Percentiles rank a stretch among this genome's conserved stretches.
Evolutionary conservation across 2,797 vertebrate genomes (phyloP).

Genomic region (Macropus fuliginosus): DNA sequence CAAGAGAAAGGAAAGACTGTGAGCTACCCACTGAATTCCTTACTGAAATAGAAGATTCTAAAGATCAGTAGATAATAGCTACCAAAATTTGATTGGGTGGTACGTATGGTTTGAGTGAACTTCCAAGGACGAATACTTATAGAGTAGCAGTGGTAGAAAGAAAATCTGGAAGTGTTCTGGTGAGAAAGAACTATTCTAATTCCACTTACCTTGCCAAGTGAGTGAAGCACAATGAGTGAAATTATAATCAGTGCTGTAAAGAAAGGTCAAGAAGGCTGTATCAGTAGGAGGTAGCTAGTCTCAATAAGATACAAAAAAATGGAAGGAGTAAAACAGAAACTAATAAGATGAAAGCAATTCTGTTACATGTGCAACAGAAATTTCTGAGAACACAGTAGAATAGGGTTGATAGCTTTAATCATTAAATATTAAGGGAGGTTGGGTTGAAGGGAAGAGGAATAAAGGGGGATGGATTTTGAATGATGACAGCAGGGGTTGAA

Average conservation of each 20-base stretch:
- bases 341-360: not conserved
- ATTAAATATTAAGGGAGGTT: not conserved
- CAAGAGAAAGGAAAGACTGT: no score
- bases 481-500: not conserved
- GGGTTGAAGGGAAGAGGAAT: not conserved
- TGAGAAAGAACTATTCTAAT: not conserved
- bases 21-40: no score
- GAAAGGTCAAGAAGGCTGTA: not conserved
- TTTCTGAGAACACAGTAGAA: not conserved
- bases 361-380: not conserved
- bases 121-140: not conserved
- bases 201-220: no score
- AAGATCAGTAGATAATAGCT: not conserved
- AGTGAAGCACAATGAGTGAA: not conserved
- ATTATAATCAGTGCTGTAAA: not conserved
- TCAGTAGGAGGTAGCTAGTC: not conserved
- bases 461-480: not conserved
- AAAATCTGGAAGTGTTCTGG: not conserved
- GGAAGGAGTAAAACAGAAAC: not conserved
- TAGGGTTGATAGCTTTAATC: not conserved
- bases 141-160: not conserved
- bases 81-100: not conserved
- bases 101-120: not conserved
- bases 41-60: not conserved
- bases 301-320: not conserved